Evolutionary conservation across 1,140 invertebrate species (phyloP), one percentile per base, ranked within the genome.

Genomic region (Diuraphis noxia): DNA sequence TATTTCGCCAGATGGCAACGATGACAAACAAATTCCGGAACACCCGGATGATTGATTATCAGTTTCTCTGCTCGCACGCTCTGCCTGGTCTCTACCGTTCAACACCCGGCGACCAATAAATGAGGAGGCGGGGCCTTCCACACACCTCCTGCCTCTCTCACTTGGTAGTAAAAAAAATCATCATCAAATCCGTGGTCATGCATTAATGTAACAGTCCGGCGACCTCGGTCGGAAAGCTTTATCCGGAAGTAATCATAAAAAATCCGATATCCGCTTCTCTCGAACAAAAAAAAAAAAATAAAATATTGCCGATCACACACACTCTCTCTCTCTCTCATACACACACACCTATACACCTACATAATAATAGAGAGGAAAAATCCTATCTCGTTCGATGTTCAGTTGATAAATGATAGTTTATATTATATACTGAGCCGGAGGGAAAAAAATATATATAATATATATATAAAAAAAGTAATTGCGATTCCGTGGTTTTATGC

Each of bases 131-230:
- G 43, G 17, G 30, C 17, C 7, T 43, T 46, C 30, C 10, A 43
- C 43, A 30, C 84, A 21, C 43, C 41, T n/a, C 30, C 43, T 30
- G 41, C 21, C 41, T 21, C 49, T 40, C 36, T 30, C 25, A 63
- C 86, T 63, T n/a, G 49, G 52, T 38, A 30, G 36, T 56, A 87
- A 56, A 87, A 87, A 87, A 88, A 96, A 40, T 40, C 43, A 81
- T 91, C 89, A 81, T 82, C 23, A 82, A 91, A 81, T 38, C 77
- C 77, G 34, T 49, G 77, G 77, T 49, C 89, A 81, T 91, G 89
- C 63, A 91, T 91, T 91, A 91, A 91, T 91, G 72, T 81, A 91
- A 82, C 89, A 91, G 89, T 36, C 38, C 56, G 40, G 30, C 40
- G 30, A 63, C 77, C 72, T 49, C 41, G 23, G 77, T 41, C 72